Conservation (phyloP, 2,888 invertebrate species). For the Platerodrilus igneus region DNA sequence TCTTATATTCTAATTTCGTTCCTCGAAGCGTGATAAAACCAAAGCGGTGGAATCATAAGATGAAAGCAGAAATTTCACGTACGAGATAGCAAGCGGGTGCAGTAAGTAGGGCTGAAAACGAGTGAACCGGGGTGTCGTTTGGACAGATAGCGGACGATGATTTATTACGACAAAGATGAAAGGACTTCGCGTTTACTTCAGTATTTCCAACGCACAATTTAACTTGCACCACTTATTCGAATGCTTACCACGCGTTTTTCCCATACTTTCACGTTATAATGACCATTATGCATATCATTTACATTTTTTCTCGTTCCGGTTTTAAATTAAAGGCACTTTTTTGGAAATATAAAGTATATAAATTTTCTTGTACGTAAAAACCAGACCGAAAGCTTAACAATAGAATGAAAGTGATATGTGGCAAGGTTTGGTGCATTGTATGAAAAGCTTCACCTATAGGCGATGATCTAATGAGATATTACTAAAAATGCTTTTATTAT, state of each 20-base stretch:
- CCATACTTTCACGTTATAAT: slow-evolving; percentile 20
- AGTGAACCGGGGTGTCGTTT: slow-evolving; percentile 30
- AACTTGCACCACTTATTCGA: slow-evolving; percentile 32
- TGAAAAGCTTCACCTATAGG: too few species aligned
- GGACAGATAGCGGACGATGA: slow-evolving; percentile 37
- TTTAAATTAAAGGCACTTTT: neutral
- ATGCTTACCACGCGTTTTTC: slow-evolving; percentile 33
- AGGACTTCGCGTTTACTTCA: slow-evolving; percentile 32
- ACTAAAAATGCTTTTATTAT: too few species aligned
- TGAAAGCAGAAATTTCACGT: slow-evolving; percentile 14
- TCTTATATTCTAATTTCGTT: too few species aligned
- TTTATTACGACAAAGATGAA: slow-evolving; percentile 36
- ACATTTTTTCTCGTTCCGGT: slow-evolving; percentile 1
- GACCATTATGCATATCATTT: slow-evolving; percentile 8
- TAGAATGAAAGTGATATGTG: too few species aligned
- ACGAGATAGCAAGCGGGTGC: slow-evolving; percentile 12
- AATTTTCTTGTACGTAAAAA: too few species aligned
- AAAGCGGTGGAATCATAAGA: slow-evolving; percentile 18
- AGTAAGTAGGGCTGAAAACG: slow-evolving; percentile 19
- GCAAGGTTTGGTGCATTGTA: too few species aligned
- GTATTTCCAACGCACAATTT: slow-evolving; percentile 39
- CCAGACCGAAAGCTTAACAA: too few species aligned
- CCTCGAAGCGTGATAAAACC: slow-evolving; percentile 13
- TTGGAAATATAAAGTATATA: neutral
- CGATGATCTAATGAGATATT: too few species aligned